Percentiles rank a stretch among this genome's conserved stretches.
These are phyloP conservation scores for Harlomillsia oculata DNA, from an alignment of 1,140 invertebrate genomes.

Conservation along the genomic window DNA sequence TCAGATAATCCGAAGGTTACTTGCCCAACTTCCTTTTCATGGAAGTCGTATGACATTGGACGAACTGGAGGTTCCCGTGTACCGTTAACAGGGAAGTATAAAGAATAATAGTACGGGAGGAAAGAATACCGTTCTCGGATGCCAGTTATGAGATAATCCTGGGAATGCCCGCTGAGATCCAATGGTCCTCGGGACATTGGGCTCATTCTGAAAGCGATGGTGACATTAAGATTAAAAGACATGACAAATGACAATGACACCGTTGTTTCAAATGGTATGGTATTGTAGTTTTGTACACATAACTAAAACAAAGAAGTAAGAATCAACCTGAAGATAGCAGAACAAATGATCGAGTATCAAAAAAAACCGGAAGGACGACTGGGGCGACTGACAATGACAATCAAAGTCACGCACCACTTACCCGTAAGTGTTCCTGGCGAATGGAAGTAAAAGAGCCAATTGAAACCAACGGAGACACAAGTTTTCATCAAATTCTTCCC, in stretches of 20 bases:
- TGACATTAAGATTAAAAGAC: too few relatives aligned
- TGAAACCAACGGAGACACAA: constrained; percentile 35
- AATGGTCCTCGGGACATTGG: constrained; percentile 9
- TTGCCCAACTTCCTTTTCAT: background rate
- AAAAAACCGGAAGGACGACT: too few relatives aligned
- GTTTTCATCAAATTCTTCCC: background rate
- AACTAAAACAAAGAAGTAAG: too few relatives aligned
- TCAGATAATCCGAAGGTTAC: background rate
- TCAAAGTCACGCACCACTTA: background rate
- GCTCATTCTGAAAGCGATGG: background rate
- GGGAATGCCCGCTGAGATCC: constrained; percentile 5
- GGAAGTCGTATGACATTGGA: constrained; percentile 23
- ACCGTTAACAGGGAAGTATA: constrained; percentile 2
- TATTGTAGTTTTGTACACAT: too few relatives aligned
- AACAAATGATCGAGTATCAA: too few relatives aligned
- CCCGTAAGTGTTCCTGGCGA: constrained; percentile 26
- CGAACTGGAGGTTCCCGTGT: constrained; percentile 5
- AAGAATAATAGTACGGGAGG: constrained; percentile 25
- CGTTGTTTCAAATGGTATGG: too few relatives aligned
- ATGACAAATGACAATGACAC: too few relatives aligned
- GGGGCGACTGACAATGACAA: background rate
- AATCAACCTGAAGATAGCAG: too few relatives aligned
- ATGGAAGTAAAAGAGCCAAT: constrained; percentile 26
- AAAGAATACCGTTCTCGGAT: constrained; percentile 14
- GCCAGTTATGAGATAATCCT: constrained; percentile 3